Conservation (phyloP, 2,888 invertebrate genomes). For the Esperia sulphurella region DNA sequence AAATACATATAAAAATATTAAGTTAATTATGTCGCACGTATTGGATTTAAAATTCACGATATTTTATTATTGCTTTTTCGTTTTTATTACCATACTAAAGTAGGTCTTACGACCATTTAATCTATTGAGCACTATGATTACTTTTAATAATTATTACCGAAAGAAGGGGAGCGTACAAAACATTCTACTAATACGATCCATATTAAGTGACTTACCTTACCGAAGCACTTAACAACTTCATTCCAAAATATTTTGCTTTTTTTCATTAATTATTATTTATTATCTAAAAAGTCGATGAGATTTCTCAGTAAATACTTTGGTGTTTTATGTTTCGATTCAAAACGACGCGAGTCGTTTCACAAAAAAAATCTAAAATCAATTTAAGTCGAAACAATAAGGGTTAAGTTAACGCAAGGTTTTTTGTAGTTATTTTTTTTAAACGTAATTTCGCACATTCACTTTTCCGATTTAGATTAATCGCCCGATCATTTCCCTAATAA, state of each 20-base stretch:
- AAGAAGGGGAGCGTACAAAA: constrained; percentile 62
- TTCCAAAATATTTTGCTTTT: constrained; percentile 66
- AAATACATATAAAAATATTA: constrained; percentile 79
- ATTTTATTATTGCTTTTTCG: constrained; percentile 68
- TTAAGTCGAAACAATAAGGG: constrained; percentile 16
- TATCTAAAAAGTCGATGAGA: constrained; percentile 78
- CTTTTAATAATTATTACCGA: constrained; percentile 60
- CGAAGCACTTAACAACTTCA: constrained; percentile 54
- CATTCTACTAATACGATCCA: constrained; percentile 54
- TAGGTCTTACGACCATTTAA: constrained; percentile 45
- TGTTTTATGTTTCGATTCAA: constrained; percentile 74
- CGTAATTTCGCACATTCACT: constrained; percentile 26
- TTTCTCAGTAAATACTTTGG: constrained; percentile 69
- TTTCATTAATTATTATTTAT: constrained; percentile 65
- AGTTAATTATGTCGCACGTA: constrained; percentile 55
- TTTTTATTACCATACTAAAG: constrained; percentile 38
- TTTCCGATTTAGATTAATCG: constrained; percentile 39
- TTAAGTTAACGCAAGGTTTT: constrained; percentile 1
- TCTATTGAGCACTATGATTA: constrained; percentile 74
- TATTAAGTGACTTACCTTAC: constrained; percentile 49
- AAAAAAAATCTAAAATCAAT: constrained; percentile 13
- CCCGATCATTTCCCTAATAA: constrained; percentile 70
- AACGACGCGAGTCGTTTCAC: constrained; percentile 32
- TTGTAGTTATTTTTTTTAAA: constrained; percentile 7
- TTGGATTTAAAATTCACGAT: constrained; percentile 64